Evolutionary conservation across 2,797 vertebrate species (phyloP), one percentile per base, ranked within the genome.

Genomic region (Triplophysa yarkandensis): DNA sequence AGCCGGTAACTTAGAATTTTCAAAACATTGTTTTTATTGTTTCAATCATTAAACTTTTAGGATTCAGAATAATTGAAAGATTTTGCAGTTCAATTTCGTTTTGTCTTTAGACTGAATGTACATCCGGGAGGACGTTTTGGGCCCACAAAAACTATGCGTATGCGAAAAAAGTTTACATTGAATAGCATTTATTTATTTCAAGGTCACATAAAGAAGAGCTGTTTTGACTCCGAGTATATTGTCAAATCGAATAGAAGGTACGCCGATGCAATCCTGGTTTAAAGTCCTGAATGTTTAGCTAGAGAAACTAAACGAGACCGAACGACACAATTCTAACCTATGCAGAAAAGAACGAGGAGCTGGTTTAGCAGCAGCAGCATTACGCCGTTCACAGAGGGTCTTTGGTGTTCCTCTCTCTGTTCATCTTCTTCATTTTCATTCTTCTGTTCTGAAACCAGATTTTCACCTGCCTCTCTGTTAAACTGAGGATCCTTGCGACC

Each of bases 341-440:
- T 71, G 72, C 66, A 8, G 19, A 74, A 75, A 74, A 32, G 66
- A 68, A 60, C 63, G 44, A 71, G 34, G 63, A 55, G 58, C 52
- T 70, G 23, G 46, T 62, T n/a, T n/a, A n/a, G n/a, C 32, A 43
- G 66, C 52, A 48, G 21, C 43, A 54, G 55, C 43, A 13, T 27
- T 61, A n/a, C 25, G 23, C 23, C 30, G 46, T 81, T 86, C 80
- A 87, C 87, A 93, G 91, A 79, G 92, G 91, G 64, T 95, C 95
- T 87, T 95, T 97, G 81, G 89, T 90, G 82, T 92, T 90, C 83
- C 94, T 94, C 85, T 98, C 97, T 85, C 96, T 94, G 92, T 96
- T 99, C 94, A 98, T 95, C 91, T 99, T 99, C 93, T 99, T 99
- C 96, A 99, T 99, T 92, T 99, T 99, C 97, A 99, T 99, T 88